Conservation (phyloP, 1,140 invertebrate species). For the Scaptomyza hsui region DNA sequence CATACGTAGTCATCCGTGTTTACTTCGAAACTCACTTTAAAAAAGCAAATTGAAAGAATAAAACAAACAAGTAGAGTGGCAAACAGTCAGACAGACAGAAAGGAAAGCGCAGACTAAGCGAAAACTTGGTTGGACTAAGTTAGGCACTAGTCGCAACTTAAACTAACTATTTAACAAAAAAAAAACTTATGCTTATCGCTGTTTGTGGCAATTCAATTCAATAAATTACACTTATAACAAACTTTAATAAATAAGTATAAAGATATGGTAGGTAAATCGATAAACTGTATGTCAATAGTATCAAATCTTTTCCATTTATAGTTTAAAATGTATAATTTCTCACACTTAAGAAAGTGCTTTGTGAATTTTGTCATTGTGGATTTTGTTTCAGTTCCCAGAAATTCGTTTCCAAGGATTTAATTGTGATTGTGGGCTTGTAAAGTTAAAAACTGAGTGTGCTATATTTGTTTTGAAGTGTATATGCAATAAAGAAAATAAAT, state of each 20-base stretch:
- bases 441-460: no score
- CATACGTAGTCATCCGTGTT: slow-evolving; percentile 49
- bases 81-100: slow-evolving; percentile 1
- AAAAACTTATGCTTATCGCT: slow-evolving; percentile 46
- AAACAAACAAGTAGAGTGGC: slow-evolving; percentile 44
- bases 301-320: no score
- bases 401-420: no score
- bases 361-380: no score
- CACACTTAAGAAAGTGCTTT: no score
- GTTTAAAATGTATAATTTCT: no score
- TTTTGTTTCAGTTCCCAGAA: no score
- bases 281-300: no score
- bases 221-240: slow-evolving; percentile 25
- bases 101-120: neutral
- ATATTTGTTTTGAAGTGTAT: no score
- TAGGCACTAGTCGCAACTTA: slow-evolving; percentile 23
- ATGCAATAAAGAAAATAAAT: no score
- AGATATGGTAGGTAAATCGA: neutral
- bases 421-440: no score
- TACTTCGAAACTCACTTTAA: slow-evolving; percentile 60
- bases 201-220: slow-evolving; percentile 50
- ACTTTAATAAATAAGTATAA: slow-evolving; percentile 28
- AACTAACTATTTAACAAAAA: slow-evolving; percentile 18
- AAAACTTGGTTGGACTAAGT: slow-evolving; percentile 31
- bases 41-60: slow-evolving; percentile 60